Evolutionary conservation across 64 coral and sea anemone species (phyloP), one percentile per base, ranked within the genome.

Genomic region (Catalaphyllia jardinei): DNA sequence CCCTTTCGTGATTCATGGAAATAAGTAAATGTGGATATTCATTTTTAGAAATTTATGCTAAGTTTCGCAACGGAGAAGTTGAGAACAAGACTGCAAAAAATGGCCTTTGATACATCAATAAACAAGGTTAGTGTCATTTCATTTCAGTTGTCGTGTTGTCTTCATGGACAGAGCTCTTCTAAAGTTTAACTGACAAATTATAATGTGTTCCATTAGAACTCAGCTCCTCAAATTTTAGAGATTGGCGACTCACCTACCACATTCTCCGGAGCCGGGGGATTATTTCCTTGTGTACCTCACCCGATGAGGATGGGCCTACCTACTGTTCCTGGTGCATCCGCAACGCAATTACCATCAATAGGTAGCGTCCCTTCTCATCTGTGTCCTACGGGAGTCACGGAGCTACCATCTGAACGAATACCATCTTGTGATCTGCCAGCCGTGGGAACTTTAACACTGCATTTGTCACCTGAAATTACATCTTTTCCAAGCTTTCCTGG

Each of bases 31-130:
- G 5, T 71, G 5, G 50, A 49, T 73, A 72, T 72, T 5, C 13
- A 62, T 86, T 63, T 77, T 57, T 78, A 96, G 95, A 96, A 96
- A 85, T 93, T 87, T 33, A 86, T 93, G 50, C 60, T 91, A 0
- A 93, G 76, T 20, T 83, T 91, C 29, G 91, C 93, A 2, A 86
- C 69, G 1, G 95, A 96, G 65, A 96, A 87, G 71, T 75, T 93
- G 10, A 89, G 79, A 33, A 90, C 86, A 65, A 77, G 95, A 35
- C 28, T 96, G 18, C 81, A 96, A 55, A 87, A 81, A 62, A 73
- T 86, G 25, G 87, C 90, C 4, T 96, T 93, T 87, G 91, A 88
- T 25, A 72, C 93, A 22, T 61, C 71, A 78, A 24, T 94, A 38
- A 83, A 90, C 67, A 91, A 90, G 81, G 93, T 94, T 31, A 28